Evolutionary conservation across 2,113 vertebrate species (phyloP).

Genomic region (Calyptomena viridis): DNA sequence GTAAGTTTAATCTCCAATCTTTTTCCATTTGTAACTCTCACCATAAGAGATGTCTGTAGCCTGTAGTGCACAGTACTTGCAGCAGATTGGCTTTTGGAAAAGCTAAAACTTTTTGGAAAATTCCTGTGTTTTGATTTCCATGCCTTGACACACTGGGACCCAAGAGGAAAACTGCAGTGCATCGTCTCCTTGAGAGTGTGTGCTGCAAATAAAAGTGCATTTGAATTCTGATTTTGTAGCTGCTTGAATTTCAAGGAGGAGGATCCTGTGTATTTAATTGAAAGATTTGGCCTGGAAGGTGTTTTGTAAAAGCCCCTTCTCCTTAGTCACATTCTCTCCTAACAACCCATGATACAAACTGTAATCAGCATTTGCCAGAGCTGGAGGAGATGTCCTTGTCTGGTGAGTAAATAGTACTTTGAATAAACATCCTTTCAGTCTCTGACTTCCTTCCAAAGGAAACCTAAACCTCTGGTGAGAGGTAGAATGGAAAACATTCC

Average conservation of each 20-base stretch:
- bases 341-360: neutral
- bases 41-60: rapidly evolving
- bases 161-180: neutral
- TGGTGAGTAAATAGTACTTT: neutral
- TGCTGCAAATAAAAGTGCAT: neutral
- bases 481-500: neutral
- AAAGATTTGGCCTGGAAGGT: neutral
- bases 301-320: neutral
- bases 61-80: neutral
- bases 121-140: neutral
- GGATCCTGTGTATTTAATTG: neutral
- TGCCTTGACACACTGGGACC: neutral
- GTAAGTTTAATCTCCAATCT: neutral
- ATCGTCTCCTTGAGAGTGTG: rapidly evolving
- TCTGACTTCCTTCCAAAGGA: constrained; percentile 17
- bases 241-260: neutral
- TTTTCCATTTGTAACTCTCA: neutral
- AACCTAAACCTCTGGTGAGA: neutral
- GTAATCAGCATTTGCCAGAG: neutral
- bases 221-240: neutral
- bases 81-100: neutral
- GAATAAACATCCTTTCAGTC: constrained; percentile 33
- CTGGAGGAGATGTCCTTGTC: neutral
- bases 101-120: neutral
- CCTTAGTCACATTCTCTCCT: neutral